These are phyloP conservation scores for Sebastes iracundus DNA, from an alignment of 2,797 vertebrate species.

Conservation along the genomic window DNA sequence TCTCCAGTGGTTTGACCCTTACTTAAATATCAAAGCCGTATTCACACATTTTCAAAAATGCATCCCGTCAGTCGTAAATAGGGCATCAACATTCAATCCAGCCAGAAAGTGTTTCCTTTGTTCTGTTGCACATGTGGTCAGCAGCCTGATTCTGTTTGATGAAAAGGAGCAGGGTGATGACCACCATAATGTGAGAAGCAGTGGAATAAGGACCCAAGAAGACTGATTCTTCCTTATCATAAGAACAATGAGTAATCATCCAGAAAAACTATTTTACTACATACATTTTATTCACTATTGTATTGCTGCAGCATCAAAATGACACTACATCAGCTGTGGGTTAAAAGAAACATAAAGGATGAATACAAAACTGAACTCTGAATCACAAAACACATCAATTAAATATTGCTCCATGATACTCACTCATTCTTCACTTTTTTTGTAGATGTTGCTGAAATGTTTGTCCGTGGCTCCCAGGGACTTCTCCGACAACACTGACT, in stretches of 20 bases:
- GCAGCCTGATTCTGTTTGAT: neutral
- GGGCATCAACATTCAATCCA: neutral
- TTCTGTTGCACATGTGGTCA: neutral
- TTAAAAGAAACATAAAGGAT: neutral
- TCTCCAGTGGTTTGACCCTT: neutral
- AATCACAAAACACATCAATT: neutral
- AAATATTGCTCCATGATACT: neutral
- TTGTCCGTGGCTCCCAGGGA: neutral
- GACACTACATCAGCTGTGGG: neutral
- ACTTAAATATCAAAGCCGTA: neutral
- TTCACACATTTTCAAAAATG: neutral
- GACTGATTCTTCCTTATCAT: neutral
- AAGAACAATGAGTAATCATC: neutral
- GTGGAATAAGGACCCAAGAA: neutral
- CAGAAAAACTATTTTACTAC: neutral
- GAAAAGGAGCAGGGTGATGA: conserved; percentile 20
- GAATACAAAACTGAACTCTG: too few species aligned
- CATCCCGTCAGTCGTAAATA: neutral
- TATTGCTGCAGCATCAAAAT: neutral
- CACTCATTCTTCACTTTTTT: neutral
- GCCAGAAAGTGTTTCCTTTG: neutral
- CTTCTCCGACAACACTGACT: neutral
- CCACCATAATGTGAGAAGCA: conserved; percentile 58
- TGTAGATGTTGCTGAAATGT: neutral
- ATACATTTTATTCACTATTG: neutral